Conservation (phyloP, 2,888 invertebrate species). For the Meteorus colon region DNA sequence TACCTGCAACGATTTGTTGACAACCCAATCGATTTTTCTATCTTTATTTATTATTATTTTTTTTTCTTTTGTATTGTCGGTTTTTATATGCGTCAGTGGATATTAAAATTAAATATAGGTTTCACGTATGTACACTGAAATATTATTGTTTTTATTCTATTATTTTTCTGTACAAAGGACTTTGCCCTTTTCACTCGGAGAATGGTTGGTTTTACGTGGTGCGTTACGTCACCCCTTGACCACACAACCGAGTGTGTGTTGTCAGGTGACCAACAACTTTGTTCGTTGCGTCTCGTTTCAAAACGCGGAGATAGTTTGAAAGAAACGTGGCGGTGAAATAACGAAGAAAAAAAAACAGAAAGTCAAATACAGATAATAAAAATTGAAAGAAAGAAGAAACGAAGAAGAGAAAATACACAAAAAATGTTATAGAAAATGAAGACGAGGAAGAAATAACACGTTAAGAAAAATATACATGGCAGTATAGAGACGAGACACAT, state of each 20-base stretch:
- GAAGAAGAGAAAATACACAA: background rate
- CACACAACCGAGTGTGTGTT: slow-evolving; percentile 1
- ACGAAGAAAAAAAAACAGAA: slow-evolving; percentile 5
- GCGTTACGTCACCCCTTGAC: slow-evolving; percentile 17
- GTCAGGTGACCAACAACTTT: slow-evolving; percentile 42
- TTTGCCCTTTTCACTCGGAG: background rate
- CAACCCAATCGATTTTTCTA: slow-evolving; percentile 1
- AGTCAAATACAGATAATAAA: background rate
- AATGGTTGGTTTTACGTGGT: background rate
- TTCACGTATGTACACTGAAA: no score
- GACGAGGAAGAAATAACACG: background rate
- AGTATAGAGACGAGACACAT: background rate
- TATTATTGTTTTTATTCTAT: background rate
- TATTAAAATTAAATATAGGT: slow-evolving; percentile 7
- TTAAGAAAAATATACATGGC: slow-evolving; percentile 1
- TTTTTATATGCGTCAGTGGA: background rate
- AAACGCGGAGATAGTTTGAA: slow-evolving; percentile 47
- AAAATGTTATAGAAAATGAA: background rate
- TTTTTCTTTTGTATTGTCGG: background rate
- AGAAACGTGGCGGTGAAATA: background rate
- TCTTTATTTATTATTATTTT: background rate
- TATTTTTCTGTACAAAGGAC: background rate
- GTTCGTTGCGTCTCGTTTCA: slow-evolving; percentile 32
- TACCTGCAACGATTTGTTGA: background rate
- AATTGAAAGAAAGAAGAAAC: background rate